Base-by-base conservation (phyloP, 2,113 vertebrate genomes). In the Indicator indicator region DNA sequence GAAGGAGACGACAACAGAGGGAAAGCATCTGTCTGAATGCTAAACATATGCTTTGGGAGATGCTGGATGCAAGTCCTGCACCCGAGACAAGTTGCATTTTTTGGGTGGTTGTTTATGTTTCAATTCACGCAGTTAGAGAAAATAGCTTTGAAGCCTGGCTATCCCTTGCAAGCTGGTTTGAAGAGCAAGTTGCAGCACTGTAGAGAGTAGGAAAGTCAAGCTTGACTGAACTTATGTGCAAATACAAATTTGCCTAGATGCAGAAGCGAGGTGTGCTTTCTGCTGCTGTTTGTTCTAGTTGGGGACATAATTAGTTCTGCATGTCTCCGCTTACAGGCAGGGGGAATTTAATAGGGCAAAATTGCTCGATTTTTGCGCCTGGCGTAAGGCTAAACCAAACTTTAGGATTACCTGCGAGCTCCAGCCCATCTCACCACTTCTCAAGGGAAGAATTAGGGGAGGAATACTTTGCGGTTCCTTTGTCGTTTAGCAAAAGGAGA, bases 391-490 rank as follows among this genome's bases (percentile, higher is more conserved):
- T 95, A 48, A 88, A 42, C 83, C 93, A 94, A 96, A 95, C 97
- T 97, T 77, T 26, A 38, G 90, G 88, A 94, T 97, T 97, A 98
- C 98, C 98, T 98, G 96, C 70, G 81, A 95, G 96, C 93, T 96
- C 88, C 85, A 44, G 89, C 92, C 48, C 60, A 88, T 94, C 95
- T 93, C 87, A 55, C 95, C 89, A 4, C 96, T 95, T 96, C 2
- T 85, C 90, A 67, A 86, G 95, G 94, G 94, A 79, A 77, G 96
- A 97, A 97, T 97, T 95, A 95, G 97, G 97, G 93, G 86, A 97
- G 97, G 97, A 96, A 97, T 97, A 97, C 97, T 95, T 81, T 97
- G 98, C 86, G 97, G 97, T 97, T 98, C 97, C 98, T 97, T 97
- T 98, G 97, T 97, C 97, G 38, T 97, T 97, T 97, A 90, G 96